Conservation (phyloP, 2,888 invertebrate genomes). For the Trilocha varians region DNA sequence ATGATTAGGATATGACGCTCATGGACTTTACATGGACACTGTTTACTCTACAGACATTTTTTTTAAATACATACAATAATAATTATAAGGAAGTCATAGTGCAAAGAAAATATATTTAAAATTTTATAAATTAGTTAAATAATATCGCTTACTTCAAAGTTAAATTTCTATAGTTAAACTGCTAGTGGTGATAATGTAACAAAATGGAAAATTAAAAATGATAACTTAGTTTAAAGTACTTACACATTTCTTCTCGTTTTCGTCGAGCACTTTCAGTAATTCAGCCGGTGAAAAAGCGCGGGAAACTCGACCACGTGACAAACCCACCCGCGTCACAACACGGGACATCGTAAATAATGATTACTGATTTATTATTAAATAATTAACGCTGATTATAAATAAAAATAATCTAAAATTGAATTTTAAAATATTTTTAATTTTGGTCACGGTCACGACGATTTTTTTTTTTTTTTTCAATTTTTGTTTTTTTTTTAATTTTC, state of each 20-base stretch:
- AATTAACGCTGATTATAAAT: not conserved
- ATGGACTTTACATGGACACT: too few species aligned
- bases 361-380: not conserved
- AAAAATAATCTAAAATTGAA: not conserved
- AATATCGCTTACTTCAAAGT: too few species aligned
- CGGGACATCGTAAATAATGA: slow-evolving; percentile 3
- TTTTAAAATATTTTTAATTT: not conserved
- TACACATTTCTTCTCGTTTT: not conserved
- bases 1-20: too few species aligned
- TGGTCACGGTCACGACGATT: not conserved
- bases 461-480: not conserved
- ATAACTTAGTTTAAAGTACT: not conserved
- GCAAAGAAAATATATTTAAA: too few species aligned
- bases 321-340: slow-evolving; percentile 3
- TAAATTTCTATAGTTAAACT: too few species aligned
- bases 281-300: slow-evolving; percentile 7
- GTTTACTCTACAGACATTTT: too few species aligned
- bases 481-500: not conserved
- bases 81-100: too few species aligned
- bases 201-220: too few species aligned
- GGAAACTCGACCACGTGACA: slow-evolving; percentile 1
- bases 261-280: not conserved
- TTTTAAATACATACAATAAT: too few species aligned
- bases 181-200: too few species aligned
- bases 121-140: too few species aligned